A percentile compares a stretch with the other conserved stretches of the same genome.
phyloP scores from a whole-genome alignment of 92 coral and sea anemone genomes.

The Metridium senile region DNA sequence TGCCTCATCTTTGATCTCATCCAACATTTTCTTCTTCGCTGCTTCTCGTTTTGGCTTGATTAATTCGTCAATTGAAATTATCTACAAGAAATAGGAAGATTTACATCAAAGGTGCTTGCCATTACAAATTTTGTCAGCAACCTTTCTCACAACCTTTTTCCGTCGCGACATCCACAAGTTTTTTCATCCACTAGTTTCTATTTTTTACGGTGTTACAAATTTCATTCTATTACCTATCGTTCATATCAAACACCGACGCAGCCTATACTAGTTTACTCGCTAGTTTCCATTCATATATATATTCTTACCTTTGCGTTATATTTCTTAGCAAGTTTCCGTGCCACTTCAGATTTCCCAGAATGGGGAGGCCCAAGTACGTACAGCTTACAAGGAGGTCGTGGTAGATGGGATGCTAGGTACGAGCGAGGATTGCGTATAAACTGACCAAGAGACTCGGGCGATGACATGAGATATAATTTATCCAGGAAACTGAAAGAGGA shows the following conservation, averaged over 20 bases:
- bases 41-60: constrained; percentile 78
- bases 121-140: too few species aligned
- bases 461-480: constrained; percentile 83
- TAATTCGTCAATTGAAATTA: constrained; percentile 75
- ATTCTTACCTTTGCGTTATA: constrained; percentile 84
- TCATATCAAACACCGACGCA: too few species aligned
- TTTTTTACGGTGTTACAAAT: too few species aligned
- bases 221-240: too few species aligned
- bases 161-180: neutral
- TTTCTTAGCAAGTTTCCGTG: constrained; percentile 72
- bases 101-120: neutral
- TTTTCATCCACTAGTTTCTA: neutral
- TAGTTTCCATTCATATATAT: too few species aligned
- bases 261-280: too few species aligned
- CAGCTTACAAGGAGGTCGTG: constrained; percentile 92
- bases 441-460: constrained; percentile 76
- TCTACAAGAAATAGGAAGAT: constrained; percentile 30
- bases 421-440: constrained; percentile 95
- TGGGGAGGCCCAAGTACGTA: constrained; percentile 95
- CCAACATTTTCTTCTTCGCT: constrained; percentile 89
- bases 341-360: constrained; percentile 87
- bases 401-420: constrained; percentile 71
- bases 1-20: constrained; percentile 83
- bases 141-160: too few species aligned
- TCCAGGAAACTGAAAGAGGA: constrained; percentile 82